These are phyloP conservation scores for Callospermophilus lateralis DNA, from an alignment of 2,113 vertebrate species.

Conservation along the genomic window DNA sequence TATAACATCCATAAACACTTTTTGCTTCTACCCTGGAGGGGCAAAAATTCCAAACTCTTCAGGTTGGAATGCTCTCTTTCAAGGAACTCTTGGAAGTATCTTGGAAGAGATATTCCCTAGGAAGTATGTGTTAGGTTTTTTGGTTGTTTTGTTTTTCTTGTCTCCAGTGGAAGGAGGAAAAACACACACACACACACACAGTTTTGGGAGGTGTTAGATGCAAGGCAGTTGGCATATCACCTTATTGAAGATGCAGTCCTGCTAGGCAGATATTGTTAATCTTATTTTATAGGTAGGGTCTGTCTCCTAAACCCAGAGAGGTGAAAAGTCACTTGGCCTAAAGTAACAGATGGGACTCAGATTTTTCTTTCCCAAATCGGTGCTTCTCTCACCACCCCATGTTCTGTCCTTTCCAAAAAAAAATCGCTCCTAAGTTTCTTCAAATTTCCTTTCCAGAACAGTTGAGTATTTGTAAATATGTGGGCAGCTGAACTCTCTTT, in stretches of 20 bases:
- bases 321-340: not conserved
- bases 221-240: not conserved
- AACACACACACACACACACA: no score
- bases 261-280: not conserved
- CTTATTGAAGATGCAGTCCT: not conserved
- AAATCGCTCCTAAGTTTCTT: not conserved
- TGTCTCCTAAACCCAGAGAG: not conserved
- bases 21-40: not conserved
- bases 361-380: not conserved
- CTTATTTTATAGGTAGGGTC: not conserved
- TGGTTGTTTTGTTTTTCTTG: not conserved
- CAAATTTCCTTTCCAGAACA: not conserved
- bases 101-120: not conserved
- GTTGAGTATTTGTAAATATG: not conserved
- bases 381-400: not conserved
- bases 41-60: not conserved
- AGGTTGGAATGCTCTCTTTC: not conserved
- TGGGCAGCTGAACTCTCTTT: not conserved
- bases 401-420: conserved; percentile 4
- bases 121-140: not conserved
- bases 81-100: not conserved
- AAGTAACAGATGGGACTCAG: not conserved
- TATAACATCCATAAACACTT: no score
- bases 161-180: not conserved
- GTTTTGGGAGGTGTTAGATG: not conserved